These are phyloP conservation scores for Chiloscyllium plagiosum DNA, from an alignment of 2,113 vertebrate genomes.

Conservation along the genomic window DNA sequence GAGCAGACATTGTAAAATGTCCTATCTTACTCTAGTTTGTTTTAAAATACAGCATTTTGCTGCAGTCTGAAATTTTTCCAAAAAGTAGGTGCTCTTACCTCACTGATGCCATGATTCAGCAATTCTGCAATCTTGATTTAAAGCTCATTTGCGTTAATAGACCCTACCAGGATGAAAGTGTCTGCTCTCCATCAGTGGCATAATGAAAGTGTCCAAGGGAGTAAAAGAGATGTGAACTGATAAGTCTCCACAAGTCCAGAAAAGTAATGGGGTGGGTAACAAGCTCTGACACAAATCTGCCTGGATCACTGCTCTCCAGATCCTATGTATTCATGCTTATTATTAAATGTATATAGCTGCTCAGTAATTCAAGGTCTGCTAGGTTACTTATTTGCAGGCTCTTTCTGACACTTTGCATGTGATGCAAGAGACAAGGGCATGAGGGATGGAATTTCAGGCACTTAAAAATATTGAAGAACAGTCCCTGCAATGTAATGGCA, in stretches of 20 bases:
- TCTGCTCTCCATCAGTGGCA: neutral
- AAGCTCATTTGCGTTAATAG: neutral
- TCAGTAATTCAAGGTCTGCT: neutral
- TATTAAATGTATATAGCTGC: neutral
- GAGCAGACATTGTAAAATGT: neutral
- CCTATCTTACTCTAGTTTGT: neutral
- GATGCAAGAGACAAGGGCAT: neutral
- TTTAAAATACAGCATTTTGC: neutral
- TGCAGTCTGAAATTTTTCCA: neutral
- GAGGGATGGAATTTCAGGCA: neutral
- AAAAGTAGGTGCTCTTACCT: neutral
- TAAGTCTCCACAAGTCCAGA: neutral
- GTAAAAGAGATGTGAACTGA: neutral
- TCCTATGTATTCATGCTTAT: neutral
- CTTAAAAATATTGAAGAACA: neutral
- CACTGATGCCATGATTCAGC: neutral
- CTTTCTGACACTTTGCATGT: neutral
- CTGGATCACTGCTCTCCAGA: neutral
- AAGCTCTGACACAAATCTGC: neutral
- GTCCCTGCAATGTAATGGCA: neutral
- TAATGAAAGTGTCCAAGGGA: neutral
- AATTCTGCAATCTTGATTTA: neutral
- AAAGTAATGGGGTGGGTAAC: neutral
- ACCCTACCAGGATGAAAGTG: neutral
- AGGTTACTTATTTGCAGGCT: neutral